Evolutionary conservation across 2,797 vertebrate species (phyloP), one percentile per base, ranked within the genome.

Genomic region (Botia almorhae): DNA sequence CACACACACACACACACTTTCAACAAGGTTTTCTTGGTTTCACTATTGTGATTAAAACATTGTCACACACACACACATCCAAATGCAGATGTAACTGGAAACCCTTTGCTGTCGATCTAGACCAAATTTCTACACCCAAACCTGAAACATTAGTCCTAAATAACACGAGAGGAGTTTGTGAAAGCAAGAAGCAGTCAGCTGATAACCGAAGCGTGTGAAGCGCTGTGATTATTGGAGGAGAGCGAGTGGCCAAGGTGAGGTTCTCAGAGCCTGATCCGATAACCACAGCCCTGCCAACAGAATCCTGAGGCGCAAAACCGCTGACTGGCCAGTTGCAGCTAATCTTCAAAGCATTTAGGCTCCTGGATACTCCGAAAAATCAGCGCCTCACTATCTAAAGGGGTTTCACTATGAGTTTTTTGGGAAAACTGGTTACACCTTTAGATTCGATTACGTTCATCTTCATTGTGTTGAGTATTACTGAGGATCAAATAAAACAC

Each of bases 191-290:
- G 6, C 17, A 14, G 58, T 69, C 33, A 75, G 39, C 64, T 72
- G 67, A 74, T 51, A 46, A 46, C 63, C 50, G 71, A 69, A 64
- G 64, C 46, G n/a, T n/a, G n/a, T n/a, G n/a, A 6, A 10, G 56
- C 23, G 56, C 53, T 72, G 36, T 50, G 70, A 75, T 75, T 76
- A 85, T 87, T 83, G 83, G 82, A 78, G 74, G 39, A 78, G 84
- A 58, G 67, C 77, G 84, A 83, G 68, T 81, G 85, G 12, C 72
- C 51, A 50, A 73, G 69, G 72, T 76, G 81, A 85, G 84, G 84
- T 91, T 92, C 89, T 87, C 90, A 89, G 87, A 91, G 87, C 84
- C 90, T 91, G 90, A 93, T 93, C 88, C 89, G 88, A 82, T 92
- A 88, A 91, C 91, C 84, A 85, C 80, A 80, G 69, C 69, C 67